Percentiles rank a stretch among this genome's conserved stretches.
phyloP scores from a whole-genome alignment of 2,888 invertebrate species.

The Podotricha telesiphe region DNA sequence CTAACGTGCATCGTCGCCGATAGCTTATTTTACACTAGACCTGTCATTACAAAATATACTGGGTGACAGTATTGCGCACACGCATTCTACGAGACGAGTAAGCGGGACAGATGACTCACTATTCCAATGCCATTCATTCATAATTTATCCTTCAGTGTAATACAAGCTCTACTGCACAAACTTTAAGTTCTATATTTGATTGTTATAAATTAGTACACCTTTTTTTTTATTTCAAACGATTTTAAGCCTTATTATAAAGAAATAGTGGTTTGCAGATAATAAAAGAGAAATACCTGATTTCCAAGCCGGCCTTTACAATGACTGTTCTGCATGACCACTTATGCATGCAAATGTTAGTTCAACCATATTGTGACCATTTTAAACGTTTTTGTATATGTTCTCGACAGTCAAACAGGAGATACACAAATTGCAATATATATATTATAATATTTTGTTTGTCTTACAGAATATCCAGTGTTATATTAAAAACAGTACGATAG shows the following conservation, averaged over 20 bases:
- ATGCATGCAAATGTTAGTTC: constrained; percentile 35
- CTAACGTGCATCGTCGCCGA: constrained; percentile 51
- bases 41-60: constrained; percentile 45
- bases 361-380: constrained; percentile 8
- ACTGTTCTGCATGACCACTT: constrained; percentile 38
- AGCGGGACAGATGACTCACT: constrained; percentile 71
- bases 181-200: constrained; percentile 22
- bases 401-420: not conserved
- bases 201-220: constrained; percentile 24
- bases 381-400: not conserved
- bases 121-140: constrained; percentile 75
- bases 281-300: constrained; percentile 36
- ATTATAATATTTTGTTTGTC: too few species aligned
- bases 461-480: too few species aligned
- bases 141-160: constrained; percentile 52
- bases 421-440: not conserved
- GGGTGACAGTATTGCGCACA: constrained; percentile 57
- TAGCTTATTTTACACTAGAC: constrained; percentile 62
- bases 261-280: constrained; percentile 30
- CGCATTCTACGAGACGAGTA: constrained; percentile 60
- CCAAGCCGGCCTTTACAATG: constrained; percentile 42
- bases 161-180: constrained; percentile 5
- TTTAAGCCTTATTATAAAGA: constrained; percentile 36
- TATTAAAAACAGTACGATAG: too few species aligned
- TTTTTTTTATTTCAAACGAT: constrained; percentile 24